Conservation (phyloP, 2,113 vertebrate genomes). For the Catharus fuscescens region DNA sequence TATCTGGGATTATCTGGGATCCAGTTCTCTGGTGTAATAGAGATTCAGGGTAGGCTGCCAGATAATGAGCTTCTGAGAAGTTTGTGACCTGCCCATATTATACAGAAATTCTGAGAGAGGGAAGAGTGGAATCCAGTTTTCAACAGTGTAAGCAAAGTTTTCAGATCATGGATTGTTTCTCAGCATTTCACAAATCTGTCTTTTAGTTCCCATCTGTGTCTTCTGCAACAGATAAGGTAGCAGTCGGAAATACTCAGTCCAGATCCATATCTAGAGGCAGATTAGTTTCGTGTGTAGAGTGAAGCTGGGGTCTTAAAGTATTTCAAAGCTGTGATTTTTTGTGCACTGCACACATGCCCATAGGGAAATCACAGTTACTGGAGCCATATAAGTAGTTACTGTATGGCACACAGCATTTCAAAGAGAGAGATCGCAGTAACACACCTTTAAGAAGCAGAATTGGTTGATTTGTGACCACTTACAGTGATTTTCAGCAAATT, state of each 20-base stretch:
- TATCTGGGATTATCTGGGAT: background rate
- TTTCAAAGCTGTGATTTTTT: background rate
- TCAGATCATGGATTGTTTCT: background rate
- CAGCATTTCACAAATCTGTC: background rate
- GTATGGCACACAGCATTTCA: background rate
- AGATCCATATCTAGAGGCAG: background rate
- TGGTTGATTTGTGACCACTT: background rate
- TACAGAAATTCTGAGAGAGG: background rate
- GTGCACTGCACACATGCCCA: background rate
- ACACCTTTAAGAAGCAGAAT: background rate
- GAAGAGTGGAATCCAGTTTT: background rate
- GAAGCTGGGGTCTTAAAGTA: background rate
- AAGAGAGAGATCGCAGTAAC: rapidly evolving
- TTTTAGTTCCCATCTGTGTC: background rate
- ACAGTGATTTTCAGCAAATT: background rate
- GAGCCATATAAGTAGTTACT: background rate
- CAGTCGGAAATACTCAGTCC: background rate
- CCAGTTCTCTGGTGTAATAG: background rate
- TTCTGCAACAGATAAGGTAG: background rate
- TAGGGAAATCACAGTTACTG: background rate
- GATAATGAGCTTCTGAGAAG: background rate
- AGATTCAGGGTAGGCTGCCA: background rate
- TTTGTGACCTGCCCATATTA: background rate
- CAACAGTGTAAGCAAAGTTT: background rate
- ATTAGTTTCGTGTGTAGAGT: background rate